These are phyloP conservation scores for Xiphophorus hellerii DNA, from an alignment of 2,113 vertebrate genomes.

Conservation along the genomic window DNA sequence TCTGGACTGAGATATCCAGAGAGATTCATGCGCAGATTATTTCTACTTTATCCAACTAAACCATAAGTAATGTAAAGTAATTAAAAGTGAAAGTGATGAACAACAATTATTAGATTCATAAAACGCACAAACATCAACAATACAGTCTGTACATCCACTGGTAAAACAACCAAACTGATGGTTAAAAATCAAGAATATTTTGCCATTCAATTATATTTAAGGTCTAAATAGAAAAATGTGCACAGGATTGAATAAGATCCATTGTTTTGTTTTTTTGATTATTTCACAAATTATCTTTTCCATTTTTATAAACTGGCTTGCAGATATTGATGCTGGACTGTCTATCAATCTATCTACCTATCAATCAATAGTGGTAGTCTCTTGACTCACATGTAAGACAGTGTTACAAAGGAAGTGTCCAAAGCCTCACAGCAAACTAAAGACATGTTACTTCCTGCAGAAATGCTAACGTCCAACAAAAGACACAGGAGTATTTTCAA, in stretches of 20 bases:
- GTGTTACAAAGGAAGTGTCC: neutral
- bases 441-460: too few relatives aligned
- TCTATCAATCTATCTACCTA: too few relatives aligned
- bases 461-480: neutral
- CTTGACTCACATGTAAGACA: neutral
- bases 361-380: too few relatives aligned
- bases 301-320: neutral
- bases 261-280: too few relatives aligned
- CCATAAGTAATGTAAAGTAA: neutral
- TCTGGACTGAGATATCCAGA: too few relatives aligned
- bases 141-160: neutral
- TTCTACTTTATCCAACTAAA: neutral
- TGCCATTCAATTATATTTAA: neutral
- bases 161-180: neutral
- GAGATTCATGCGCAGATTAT: neutral
- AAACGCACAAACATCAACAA: neutral
- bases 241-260: neutral
- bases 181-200: neutral
- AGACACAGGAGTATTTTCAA: too few relatives aligned
- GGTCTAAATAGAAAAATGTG: neutral
- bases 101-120: too few relatives aligned
- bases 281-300: too few relatives aligned
- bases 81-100: neutral
- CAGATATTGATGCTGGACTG: too few relatives aligned
- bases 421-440: neutral